These are phyloP conservation scores for Synanceia verrucosa DNA, from an alignment of 2,797 vertebrate species.

Conservation along the genomic window DNA sequence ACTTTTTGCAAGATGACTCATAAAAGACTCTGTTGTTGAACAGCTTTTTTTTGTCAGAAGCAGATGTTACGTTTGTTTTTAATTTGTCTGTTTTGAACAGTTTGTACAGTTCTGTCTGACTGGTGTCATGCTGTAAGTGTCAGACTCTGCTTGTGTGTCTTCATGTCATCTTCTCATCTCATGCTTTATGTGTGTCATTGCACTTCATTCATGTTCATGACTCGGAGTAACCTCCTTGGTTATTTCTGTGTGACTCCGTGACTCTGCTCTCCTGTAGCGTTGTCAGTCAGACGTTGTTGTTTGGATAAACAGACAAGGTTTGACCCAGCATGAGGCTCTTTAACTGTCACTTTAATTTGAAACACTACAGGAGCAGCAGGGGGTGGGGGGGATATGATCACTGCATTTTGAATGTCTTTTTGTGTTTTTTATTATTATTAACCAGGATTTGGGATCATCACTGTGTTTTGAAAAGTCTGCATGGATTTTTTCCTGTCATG, in stretches of 20 bases:
- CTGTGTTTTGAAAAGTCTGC: constrained; percentile 33
- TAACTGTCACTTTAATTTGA: constrained; percentile 63
- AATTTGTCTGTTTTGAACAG: constrained; percentile 25
- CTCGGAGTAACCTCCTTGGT: constrained; percentile 8
- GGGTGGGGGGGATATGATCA: constrained; percentile 15
- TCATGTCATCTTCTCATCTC: constrained; percentile 37
- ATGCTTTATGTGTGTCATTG: constrained; percentile 23
- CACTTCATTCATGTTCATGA: constrained; percentile 45
- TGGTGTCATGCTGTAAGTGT: constrained; percentile 63
- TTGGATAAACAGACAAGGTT: constrained; percentile 41
- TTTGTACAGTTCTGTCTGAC: constrained; percentile 1
- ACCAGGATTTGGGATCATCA: constrained; percentile 13
- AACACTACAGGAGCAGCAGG: constrained; percentile 39
- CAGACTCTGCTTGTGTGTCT: constrained; percentile 53
- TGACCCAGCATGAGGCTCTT: constrained; percentile 49
- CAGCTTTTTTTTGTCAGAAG: constrained; percentile 4
- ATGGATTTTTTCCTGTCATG: constrained; percentile 32
- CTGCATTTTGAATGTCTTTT: constrained; percentile 37
- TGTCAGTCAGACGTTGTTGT: constrained; percentile 44
- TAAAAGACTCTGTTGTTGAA: neutral
- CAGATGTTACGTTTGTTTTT: constrained; percentile 9
- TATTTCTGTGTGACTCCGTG: constrained; percentile 28
- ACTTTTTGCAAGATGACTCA: neutral
- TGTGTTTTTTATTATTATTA: constrained; percentile 28
- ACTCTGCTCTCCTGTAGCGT: constrained; percentile 42